Evolutionary conservation across 30 jellyfish, hydroid and myxozoan species (phyloP), one percentile per base, ranked within the genome.

Genomic region (Chrysaora quinquecirrha): DNA sequence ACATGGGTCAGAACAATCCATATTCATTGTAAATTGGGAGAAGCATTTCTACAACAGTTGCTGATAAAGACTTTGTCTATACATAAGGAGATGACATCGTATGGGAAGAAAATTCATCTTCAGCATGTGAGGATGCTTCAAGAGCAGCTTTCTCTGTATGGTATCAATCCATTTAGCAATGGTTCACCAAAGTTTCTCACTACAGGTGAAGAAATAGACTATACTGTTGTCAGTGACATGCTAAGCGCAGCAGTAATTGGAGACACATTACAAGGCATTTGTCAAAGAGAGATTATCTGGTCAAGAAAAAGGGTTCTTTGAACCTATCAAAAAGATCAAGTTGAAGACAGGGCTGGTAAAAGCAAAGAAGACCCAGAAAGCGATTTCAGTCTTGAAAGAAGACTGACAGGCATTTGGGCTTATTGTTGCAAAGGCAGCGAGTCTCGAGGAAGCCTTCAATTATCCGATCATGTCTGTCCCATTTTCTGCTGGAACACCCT

Each of bases 321-420:
- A 25, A 28, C 34, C 77, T 0, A 1, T 73, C n/a, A 1, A 73
- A 25, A 0, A 34, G 43, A 34, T 54, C 0, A 76, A 76, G 67
- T 31, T 76, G 43, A 56, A 58, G 23, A 52, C 47, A 67, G 70
- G 60, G 79, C 56, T 18, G 62, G 31, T 34, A 67, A 32, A n/a
- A 67, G 25, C 79, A 67, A 67, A 67, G 62, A 32, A 30, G 79
- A 32, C 79, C 25, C 79, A 0, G 31, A 32, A 33, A 67, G 27
- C 28, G 23, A 67, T 27, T 32, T 34, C 85, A 11, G 76, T 80
- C 60, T 46, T 80, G 25, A 80, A 80, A 69, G 76, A 68, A 46
- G 91, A 47, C 65, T 48, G 91, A 19, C 85, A 80, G 35, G 90
- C 90, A 14, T 79, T 79, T 80, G 91, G 91, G 29, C 64, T 67